A percentile compares a stretch with the other conserved stretches of the same genome.
Evolutionary conservation across 1,140 invertebrate genomes (phyloP).

Genomic region (Stratiolaelaps scimitus): DNA sequence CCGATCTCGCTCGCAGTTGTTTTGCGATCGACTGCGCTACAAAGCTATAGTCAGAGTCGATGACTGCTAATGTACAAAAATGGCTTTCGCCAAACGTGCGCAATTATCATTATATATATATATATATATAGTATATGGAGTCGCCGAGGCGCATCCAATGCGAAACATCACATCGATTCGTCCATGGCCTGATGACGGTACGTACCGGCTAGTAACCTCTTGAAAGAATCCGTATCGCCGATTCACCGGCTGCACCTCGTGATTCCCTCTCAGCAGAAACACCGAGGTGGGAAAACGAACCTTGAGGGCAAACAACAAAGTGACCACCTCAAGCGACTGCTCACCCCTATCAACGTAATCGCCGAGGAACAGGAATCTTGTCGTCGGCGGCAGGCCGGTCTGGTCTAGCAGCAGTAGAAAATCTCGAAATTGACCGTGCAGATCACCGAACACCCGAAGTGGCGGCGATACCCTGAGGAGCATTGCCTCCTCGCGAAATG

Average conservation of each 20-base stretch:
- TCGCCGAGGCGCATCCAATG: no score
- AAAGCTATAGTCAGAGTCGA: no score
- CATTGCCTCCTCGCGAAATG: conserved; percentile 7
- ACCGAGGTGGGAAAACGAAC: conserved; percentile 6
- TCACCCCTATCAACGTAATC: conserved; percentile 30
- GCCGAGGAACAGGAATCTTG: conserved; percentile 29
- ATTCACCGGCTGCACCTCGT: conserved; percentile 20
- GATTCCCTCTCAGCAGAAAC: conserved; percentile 1
- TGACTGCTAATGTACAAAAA: no score
- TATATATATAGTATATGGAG: no score
- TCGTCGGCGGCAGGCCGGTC: not conserved
- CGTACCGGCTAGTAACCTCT: conserved; percentile 14
- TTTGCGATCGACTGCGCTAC: no score
- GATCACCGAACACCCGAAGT: not conserved
- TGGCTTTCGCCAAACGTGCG: no score
- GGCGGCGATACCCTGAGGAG: not conserved
- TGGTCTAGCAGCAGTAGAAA: conserved; percentile 6
- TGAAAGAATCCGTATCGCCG: conserved; percentile 19
- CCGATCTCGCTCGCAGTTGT: no score
- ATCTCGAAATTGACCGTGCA: conserved; percentile 17
- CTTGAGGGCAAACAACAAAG: conserved; percentile 30
- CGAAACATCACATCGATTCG: no score
- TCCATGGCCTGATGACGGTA: not conserved
- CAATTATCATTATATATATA: no score
- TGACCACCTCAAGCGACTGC: conserved; percentile 27